These are phyloP conservation scores for Euplagia quadripunctaria DNA, from an alignment of 2,888 invertebrate genomes.

Conservation along the genomic window DNA sequence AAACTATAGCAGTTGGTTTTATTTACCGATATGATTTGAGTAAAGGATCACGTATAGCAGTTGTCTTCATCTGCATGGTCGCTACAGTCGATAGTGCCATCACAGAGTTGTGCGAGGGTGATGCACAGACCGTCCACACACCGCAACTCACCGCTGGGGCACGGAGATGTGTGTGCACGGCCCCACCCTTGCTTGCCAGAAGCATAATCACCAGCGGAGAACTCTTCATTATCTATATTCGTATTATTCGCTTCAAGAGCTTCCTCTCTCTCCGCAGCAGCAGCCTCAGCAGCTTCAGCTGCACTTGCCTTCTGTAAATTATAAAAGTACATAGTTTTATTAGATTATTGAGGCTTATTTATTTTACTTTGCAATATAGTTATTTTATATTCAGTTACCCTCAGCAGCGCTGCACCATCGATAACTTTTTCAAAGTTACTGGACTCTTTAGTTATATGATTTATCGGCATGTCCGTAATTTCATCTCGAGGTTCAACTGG, in stretches of 20 bases:
- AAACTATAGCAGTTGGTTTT: slow-evolving; percentile 15
- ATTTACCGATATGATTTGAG: slow-evolving; percentile 23
- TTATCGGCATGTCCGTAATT: background rate
- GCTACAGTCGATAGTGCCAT: slow-evolving; percentile 88
- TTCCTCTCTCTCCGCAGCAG: slow-evolving; percentile 31
- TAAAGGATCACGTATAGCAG: slow-evolving; percentile 83
- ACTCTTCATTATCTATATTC: slow-evolving; percentile 52
- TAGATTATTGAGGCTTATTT: background rate
- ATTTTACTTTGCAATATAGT: background rate
- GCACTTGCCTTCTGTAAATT: slow-evolving; percentile 66
- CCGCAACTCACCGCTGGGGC: slow-evolving; percentile 86
- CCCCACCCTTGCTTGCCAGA: slow-evolving; percentile 32
- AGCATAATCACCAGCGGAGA: slow-evolving; percentile 16
- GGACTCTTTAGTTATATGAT: slow-evolving; percentile 51
- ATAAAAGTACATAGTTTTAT: background rate
- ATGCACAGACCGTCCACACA: slow-evolving; percentile 90
- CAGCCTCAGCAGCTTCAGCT: slow-evolving; percentile 45
- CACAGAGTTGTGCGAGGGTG: slow-evolving; percentile 88
- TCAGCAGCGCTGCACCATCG: slow-evolving; percentile 72
- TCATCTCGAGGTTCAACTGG: background rate
- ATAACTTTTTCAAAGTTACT: slow-evolving; percentile 73
- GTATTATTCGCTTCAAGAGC: slow-evolving; percentile 35
- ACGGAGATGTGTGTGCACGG: slow-evolving; percentile 81
- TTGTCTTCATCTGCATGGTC: slow-evolving; percentile 90
- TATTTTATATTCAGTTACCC: slow-evolving; percentile 53